A percentile compares a stretch with the other conserved stretches of the same genome.
These are phyloP conservation scores for Nycteola revayana DNA, from an alignment of 2,888 invertebrate species.

Conservation along the genomic window DNA sequence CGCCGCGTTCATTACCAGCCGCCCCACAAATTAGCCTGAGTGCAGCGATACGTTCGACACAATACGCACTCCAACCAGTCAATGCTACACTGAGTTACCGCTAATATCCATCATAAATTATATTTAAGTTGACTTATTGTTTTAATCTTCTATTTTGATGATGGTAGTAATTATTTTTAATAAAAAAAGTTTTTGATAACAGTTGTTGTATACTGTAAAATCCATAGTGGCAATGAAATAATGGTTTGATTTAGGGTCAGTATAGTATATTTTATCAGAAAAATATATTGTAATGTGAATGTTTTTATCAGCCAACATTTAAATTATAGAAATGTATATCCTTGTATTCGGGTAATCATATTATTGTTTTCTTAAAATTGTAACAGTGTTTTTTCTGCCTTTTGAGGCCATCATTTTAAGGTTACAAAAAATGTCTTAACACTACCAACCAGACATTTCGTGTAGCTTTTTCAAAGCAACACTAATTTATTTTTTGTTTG, in stretches of 20 bases:
- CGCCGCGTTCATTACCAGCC: conserved; percentile 35
- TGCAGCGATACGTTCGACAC: conserved; percentile 42
- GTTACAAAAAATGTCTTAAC: conserved; percentile 7
- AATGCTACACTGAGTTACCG: conserved; percentile 30
- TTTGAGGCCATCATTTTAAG: no score
- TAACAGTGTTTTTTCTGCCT: no score
- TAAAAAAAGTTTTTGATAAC: no score
- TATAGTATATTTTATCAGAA: no score
- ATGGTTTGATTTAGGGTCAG: no score
- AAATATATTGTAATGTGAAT: no score
- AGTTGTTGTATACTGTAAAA: no score
- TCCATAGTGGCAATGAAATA: no score
- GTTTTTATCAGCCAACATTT: no score
- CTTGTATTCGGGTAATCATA: not conserved
- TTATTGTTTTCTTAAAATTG: not conserved
- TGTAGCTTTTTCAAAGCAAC: conserved; percentile 27
- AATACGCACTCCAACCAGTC: conserved; percentile 34
- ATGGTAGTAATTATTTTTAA: no score
- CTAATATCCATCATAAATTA: conserved; percentile 26
- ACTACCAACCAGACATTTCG: conserved; percentile 9
- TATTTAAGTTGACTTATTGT: conserved; percentile 17
- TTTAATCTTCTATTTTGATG: no score
- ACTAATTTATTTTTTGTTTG: conserved; percentile 53
- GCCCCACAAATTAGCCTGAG: conserved; percentile 57
- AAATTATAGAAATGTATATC: not conserved